Base-by-base conservation (phyloP, 1,140 invertebrate genomes). In the Eurosta solidaginis region DNA sequence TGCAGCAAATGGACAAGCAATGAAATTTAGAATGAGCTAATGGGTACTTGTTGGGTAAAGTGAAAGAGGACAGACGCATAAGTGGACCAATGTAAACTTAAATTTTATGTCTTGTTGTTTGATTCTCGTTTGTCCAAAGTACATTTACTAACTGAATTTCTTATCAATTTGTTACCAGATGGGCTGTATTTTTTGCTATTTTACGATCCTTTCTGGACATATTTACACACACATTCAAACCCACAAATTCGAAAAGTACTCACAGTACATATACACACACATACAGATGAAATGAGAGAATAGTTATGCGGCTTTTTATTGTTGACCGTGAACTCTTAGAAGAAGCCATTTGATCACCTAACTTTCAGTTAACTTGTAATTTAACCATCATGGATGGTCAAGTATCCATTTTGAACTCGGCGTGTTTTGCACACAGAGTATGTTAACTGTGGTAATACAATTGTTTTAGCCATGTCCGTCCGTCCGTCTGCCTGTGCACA, bases 91-190 rank as follows among this genome's bases (percentile, higher is more conserved):
- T 6, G 17, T 47, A 14, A 68, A 36, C 33, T 68, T 36, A n/a
- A 47, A 17, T 47, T 47, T 47, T 6, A 68, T 68, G 59, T 36
- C 33, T 40, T 22, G 59, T 76, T 76, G 29, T 76, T 54, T 54
- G 22, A 52, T 76, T 52, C 22, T 52, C 22, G 29, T 22, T 40
- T 40, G 29, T 40, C 59, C 73, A 74, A 3, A 10, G 22, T 74
- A 73, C 33, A 40, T 52, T 44, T 68, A 10, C 42, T 22, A 10
- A 78, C 63, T 45, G 59, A 50, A 74, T 29, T 68, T 45, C 33
- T 77, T 68, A 36, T 77, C 52, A 77, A 77, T 77, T 77, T 45
- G 59, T 73, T 49, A 42, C 73, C 73, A 74, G 59, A 68, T 68
- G 36, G 59, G 59, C 59, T 68, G 14, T 33, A 40, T 47, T 74